Evolutionary conservation across 2,113 vertebrate species (phyloP).

Genomic region (Trichechus manatus): DNA sequence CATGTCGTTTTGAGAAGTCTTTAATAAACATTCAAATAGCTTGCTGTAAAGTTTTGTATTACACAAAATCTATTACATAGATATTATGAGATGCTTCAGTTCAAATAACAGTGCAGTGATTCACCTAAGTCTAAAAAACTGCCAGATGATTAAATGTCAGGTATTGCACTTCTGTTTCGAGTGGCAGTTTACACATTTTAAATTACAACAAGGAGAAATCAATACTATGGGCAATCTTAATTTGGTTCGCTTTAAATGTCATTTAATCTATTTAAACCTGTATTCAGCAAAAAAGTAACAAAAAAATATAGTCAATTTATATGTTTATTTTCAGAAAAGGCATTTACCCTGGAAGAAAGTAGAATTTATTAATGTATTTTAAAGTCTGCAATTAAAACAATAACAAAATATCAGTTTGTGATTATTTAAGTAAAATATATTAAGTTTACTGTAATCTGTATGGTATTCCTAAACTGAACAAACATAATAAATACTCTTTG

Average conservation of each 20-base stretch:
- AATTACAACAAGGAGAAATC: conserved; percentile 68
- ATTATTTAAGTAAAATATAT: conserved; percentile 63
- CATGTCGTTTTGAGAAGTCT: conserved; percentile 82
- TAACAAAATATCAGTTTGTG: conserved; percentile 39
- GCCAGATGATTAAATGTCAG: conserved; percentile 66
- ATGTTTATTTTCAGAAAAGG: conserved; percentile 69
- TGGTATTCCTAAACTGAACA: conserved; percentile 41
- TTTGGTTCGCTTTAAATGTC: conserved; percentile 80
- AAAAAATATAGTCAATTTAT: conserved; percentile 72
- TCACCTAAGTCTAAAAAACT: conserved; percentile 87
- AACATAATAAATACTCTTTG: conserved; percentile 62
- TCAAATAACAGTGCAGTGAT: conserved; percentile 90
- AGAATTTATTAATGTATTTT: conserved; percentile 59
- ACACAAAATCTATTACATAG: conserved; percentile 92
- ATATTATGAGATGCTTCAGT: conserved; percentile 85
- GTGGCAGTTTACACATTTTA: conserved; percentile 76
- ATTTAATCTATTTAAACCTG: conserved; percentile 73
- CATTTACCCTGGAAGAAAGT: conserved; percentile 68
- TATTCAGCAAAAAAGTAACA: conserved; percentile 74
- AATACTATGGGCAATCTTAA: conserved; percentile 59
- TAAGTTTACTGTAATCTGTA: conserved; percentile 52
- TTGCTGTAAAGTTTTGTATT: conserved; percentile 92
- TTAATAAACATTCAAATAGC: conserved; percentile 92
- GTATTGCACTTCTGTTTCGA: conserved; percentile 68
- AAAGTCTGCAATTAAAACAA: conserved; percentile 70